A percentile compares a stretch with the other conserved stretches of the same genome.
Conservation (phyloP, 2,888 invertebrate species). For the Daptonema setosum region DNA sequence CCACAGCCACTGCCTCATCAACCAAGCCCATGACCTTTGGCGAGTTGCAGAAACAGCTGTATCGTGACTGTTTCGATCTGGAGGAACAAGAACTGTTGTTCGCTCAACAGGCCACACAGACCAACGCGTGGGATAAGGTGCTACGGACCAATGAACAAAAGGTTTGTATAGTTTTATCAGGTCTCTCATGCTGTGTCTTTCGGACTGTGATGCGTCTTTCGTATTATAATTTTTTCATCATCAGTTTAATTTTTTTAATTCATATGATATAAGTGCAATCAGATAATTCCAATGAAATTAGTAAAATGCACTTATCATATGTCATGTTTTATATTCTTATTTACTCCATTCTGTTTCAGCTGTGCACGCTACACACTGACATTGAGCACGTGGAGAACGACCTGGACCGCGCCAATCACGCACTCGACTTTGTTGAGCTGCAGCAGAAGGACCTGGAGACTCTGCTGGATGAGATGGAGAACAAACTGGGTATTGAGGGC, state of each 20-base stretch:
- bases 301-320: no score
- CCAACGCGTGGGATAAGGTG: conserved; percentile 81
- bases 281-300: no score
- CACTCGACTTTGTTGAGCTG: conserved; percentile 69
- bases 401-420: conserved; percentile 68
- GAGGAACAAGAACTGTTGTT: conserved; percentile 80
- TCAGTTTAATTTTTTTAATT: no score
- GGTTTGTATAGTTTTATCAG: background rate
- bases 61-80: conserved; percentile 75
- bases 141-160: conserved; percentile 38
- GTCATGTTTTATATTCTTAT: no score
- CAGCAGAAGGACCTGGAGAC: conserved; percentile 81
- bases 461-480: conserved; percentile 51
- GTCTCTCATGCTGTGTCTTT: background rate
- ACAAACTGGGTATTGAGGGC: background rate
- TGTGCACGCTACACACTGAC: conserved; percentile 58
- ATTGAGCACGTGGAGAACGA: conserved; percentile 69
- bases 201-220: no score
- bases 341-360: conserved; percentile 34
- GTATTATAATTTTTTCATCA: no score
- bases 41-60: conserved; percentile 63
- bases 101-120: conserved; percentile 73
- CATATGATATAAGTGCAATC: no score
- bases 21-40: conserved; percentile 3
- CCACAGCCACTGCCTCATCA: background rate